Conservation (phyloP, 1,140 invertebrate species). For the Drosophila punjabiensis region DNA sequence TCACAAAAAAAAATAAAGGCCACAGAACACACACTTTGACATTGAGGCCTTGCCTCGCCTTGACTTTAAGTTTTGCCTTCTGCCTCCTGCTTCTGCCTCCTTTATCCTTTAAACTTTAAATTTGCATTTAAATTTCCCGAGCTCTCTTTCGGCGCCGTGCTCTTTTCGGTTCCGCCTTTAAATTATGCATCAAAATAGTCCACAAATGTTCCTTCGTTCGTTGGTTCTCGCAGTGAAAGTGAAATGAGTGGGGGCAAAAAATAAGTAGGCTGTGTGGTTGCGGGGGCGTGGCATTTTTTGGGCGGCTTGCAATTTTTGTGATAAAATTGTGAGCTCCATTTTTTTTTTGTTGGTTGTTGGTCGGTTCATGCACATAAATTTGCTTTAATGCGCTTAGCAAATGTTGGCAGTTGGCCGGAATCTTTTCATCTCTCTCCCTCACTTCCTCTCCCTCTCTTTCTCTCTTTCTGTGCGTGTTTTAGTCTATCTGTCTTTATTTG, state of each 20-base stretch:
- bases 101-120: constrained; percentile 44
- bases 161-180: constrained; percentile 41
- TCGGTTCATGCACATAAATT: constrained; percentile 71
- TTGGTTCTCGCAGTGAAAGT: constrained; percentile 58
- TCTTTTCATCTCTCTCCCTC: background rate
- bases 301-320: constrained; percentile 62
- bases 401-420: constrained; percentile 46
- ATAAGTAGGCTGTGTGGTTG: constrained; percentile 4
- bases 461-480: background rate
- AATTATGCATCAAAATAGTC: constrained; percentile 72
- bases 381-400: constrained; percentile 73
- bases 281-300: constrained; percentile 46
- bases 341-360: constrained; percentile 2
- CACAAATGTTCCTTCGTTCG: constrained; percentile 34
- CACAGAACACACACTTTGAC: constrained; percentile 12
- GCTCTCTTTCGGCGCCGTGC: constrained; percentile 7
- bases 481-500: constrained; percentile 48
- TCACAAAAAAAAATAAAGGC: background rate
- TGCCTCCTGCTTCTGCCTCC: constrained; percentile 2
- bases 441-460: background rate
- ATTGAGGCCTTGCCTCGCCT: constrained; percentile 14
- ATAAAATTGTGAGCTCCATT: constrained; percentile 51
- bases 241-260: constrained; percentile 40
- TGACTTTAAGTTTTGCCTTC: constrained; percentile 38
- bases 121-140: constrained; percentile 61